phyloP scores from a whole-genome alignment of 2,113 vertebrate genomes.

The Xyliphius kryptos region DNA sequence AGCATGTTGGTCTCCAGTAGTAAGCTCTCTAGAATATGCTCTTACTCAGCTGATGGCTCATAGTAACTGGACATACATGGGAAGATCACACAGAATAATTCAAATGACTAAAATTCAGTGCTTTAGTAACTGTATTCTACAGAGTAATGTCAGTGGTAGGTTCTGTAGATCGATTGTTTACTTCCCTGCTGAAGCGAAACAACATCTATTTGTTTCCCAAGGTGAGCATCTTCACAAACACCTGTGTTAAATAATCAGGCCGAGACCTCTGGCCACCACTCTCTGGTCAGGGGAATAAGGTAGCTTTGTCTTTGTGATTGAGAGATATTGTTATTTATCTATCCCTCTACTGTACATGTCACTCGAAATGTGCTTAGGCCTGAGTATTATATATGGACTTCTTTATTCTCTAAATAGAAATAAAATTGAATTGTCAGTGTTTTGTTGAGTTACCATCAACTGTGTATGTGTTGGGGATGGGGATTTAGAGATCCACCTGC shows the following conservation, averaged over 20 bases:
- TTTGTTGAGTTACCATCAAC: conserved; percentile 60
- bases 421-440: conserved; percentile 62
- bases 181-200: conserved; percentile 33
- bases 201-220: conserved; percentile 46
- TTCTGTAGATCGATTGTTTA: conserved; percentile 45
- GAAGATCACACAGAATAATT: conserved; percentile 44
- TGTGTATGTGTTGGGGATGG: conserved; percentile 40
- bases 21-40: conserved; percentile 17
- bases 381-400: conserved; percentile 52
- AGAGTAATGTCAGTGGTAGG: conserved; percentile 37
- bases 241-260: conserved; percentile 47
- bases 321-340: conserved; percentile 52
- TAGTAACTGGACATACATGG: conserved; percentile 20
- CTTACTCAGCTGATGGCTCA: conserved; percentile 30
- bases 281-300: conserved; percentile 43
- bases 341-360: conserved; percentile 43
- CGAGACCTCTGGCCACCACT: conserved; percentile 41
- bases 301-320: conserved; percentile 44
- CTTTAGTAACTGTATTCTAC: conserved; percentile 42
- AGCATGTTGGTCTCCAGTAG: conserved; percentile 1
- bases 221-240: conserved; percentile 47
- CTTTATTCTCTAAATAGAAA: conserved; percentile 67
- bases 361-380: conserved; percentile 39
- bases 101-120: conserved; percentile 43
- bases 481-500: conserved; percentile 21